These are phyloP conservation scores for Candidula unifasciata DNA, from an alignment of 2,888 invertebrate species.

Conservation along the genomic window DNA sequence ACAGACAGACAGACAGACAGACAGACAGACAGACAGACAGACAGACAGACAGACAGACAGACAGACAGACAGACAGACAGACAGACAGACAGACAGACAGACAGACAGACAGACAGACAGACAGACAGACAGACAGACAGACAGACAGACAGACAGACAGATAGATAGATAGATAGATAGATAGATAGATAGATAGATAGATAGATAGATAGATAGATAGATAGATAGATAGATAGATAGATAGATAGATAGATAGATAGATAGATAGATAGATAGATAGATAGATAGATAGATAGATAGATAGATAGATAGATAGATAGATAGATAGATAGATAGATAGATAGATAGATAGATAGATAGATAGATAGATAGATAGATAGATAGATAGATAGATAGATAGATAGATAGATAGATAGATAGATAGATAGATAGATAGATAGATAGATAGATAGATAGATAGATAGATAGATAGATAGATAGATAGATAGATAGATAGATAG, in stretches of 20 bases:
- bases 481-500: background rate
- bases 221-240: constrained; percentile 20
- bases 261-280: constrained; percentile 19
- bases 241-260: constrained; percentile 19
- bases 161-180: no score
- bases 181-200: constrained; percentile 20
- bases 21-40: constrained; percentile 36
- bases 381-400: background rate
- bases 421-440: background rate
- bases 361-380: background rate
- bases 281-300: constrained; percentile 13
- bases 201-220: constrained; percentile 20
- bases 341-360: background rate
- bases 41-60: constrained; percentile 33
- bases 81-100: constrained; percentile 26
- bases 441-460: background rate
- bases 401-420: background rate
- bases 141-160: constrained; percentile 9
- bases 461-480: background rate
- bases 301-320: constrained; percentile 28
- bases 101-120: constrained; percentile 27
- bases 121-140: constrained; percentile 13
- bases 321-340: constrained; percentile 15
- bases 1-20: constrained; percentile 35
- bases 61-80: constrained; percentile 22